phyloP scores from a whole-genome alignment of 2,888 invertebrate species.

The Hylaea fasciaria region DNA sequence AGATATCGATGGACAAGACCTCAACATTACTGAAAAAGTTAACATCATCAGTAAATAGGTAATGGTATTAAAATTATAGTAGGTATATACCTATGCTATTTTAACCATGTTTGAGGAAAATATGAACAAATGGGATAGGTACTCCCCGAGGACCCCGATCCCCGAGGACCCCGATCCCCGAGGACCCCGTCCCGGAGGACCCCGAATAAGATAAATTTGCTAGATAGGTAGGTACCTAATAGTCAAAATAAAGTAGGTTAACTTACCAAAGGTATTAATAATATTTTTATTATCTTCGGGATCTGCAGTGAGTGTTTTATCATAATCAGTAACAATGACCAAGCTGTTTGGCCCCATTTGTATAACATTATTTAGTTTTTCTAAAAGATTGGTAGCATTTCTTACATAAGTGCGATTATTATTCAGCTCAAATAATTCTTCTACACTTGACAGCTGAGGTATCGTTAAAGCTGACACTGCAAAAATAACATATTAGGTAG shows the following conservation, averaged over 20 bases:
- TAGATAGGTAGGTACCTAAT: too few species aligned
- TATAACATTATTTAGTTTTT: conserved; percentile 2
- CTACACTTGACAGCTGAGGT: conserved; percentile 6
- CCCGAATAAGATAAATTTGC: too few species aligned
- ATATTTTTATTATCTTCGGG: neutral
- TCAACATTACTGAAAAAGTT: conserved; percentile 1
- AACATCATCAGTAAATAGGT: too few species aligned
- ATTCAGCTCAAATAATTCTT: neutral
- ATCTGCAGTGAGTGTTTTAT: conserved; percentile 2
- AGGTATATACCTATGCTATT: too few species aligned
- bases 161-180: too few species aligned
- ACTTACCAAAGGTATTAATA: conserved; percentile 1
- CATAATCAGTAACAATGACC: neutral
- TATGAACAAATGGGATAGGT: too few species aligned
- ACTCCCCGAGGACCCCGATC: too few species aligned
- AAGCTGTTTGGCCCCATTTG: conserved; percentile 2
- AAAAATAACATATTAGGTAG: conserved; percentile 4
- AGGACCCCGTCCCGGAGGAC: too few species aligned
- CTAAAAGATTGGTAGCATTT: neutral
- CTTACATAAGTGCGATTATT: neutral
- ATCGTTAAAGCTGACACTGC: neutral
- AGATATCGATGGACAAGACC: conserved; percentile 1
- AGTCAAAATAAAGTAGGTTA: too few species aligned
- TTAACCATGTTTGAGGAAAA: too few species aligned
- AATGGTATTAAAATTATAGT: too few species aligned